Conservation (phyloP, 2,888 invertebrate species). For the Eilema caniola region DNA sequence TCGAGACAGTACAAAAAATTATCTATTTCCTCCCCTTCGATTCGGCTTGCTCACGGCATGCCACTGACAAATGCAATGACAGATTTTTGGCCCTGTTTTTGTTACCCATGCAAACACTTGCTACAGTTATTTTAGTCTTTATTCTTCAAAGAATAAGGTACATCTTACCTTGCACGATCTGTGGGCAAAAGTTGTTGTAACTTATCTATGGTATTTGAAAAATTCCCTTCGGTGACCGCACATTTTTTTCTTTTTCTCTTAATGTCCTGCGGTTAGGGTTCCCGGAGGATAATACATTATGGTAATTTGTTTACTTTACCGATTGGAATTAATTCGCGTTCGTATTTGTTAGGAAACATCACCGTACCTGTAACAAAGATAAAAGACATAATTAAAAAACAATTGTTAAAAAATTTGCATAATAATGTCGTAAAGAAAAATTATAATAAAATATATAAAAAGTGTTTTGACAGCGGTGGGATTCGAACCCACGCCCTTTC, state of each 20-base stretch:
- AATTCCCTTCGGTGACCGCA: constrained; percentile 56
- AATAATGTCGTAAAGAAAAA: background rate
- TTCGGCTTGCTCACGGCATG: constrained; percentile 52
- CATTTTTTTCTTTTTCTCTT: constrained; percentile 49
- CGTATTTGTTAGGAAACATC: constrained; percentile 13
- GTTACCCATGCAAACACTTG: constrained; percentile 28
- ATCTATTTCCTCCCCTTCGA: constrained; percentile 48
- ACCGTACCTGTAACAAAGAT: constrained; percentile 48
- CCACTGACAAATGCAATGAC: constrained; percentile 63
- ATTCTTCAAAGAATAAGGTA: constrained; percentile 16
- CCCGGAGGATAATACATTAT: constrained; percentile 33
- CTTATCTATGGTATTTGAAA: constrained; percentile 56
- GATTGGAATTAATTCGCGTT: constrained; percentile 17
- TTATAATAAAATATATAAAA: constrained; percentile 41
- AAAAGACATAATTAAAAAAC: constrained; percentile 9
- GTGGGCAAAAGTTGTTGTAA: constrained; percentile 27
- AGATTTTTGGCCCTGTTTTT: constrained; percentile 57
- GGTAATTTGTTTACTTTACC: constrained; percentile 41
- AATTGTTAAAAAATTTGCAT: background rate
- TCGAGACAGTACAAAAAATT: constrained; percentile 43
- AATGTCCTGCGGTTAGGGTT: constrained; percentile 45
- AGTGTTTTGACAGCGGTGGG: constrained; percentile 87
- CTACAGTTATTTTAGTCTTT: constrained; percentile 24
- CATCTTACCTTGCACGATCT: constrained; percentile 29
- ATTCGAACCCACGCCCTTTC: constrained; percentile 91